These are phyloP conservation scores for Eulemur coronatus DNA, from an alignment of 2,797 vertebrate genomes.

Conservation along the genomic window DNA sequence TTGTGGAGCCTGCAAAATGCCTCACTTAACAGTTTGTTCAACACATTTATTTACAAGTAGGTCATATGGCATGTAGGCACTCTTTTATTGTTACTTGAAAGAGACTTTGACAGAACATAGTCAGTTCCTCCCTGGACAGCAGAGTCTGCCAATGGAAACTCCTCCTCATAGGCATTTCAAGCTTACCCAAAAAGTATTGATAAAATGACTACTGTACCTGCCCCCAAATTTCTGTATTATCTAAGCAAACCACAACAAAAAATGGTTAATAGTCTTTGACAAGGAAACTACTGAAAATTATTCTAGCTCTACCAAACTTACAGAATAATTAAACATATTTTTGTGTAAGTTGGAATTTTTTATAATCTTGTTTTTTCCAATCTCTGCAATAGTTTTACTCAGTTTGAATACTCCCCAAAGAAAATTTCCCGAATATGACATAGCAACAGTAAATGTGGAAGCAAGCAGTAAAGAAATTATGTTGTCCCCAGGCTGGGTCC, in stretches of 20 bases:
- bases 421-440: neutral
- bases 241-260: neutral
- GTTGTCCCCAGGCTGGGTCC: neutral
- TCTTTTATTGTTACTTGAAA: conserved; percentile 29
- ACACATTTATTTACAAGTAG: conserved; percentile 11
- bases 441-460: neutral
- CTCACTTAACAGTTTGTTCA: conserved; percentile 1
- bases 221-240: neutral
- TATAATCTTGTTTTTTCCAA: neutral
- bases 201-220: neutral
- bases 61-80: neutral
- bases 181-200: neutral
- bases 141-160: neutral
- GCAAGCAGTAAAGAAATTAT: neutral
- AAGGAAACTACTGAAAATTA: conserved; percentile 16
- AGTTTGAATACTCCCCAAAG: neutral
- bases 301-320: neutral
- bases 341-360: neutral
- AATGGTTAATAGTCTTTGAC: neutral
- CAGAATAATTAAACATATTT: neutral
- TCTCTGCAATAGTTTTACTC: neutral
- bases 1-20: neutral
- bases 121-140: neutral
- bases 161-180: neutral
- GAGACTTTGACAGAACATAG: neutral